Percentiles rank a stretch among this genome's conserved stretches.
Evolutionary conservation across 2,888 invertebrate species (phyloP).

Genomic region (Lysandra bellargus): DNA sequence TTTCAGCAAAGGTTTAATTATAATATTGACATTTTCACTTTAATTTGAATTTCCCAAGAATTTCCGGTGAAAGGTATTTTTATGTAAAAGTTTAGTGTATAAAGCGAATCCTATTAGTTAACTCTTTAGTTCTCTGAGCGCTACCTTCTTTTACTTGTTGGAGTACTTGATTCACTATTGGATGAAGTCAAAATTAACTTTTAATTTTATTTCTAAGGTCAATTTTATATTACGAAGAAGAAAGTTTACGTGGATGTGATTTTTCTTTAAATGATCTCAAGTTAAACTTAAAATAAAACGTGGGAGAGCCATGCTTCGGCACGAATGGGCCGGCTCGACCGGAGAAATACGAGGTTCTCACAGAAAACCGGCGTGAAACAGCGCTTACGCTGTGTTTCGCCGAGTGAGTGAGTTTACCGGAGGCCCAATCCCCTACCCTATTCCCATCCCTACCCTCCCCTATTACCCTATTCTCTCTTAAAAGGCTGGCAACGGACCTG

Average conservation of each 20-base stretch:
- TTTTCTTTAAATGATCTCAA: background rate
- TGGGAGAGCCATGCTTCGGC: too few species aligned
- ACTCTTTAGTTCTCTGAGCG: constrained; percentile 26
- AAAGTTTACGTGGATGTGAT: background rate
- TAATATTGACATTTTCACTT: constrained; percentile 25
- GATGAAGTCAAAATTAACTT: constrained; percentile 23
- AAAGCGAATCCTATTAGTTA: constrained; percentile 16
- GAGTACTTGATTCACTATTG: constrained; percentile 18
- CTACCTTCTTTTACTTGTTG: constrained; percentile 25
- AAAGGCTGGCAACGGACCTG: too few species aligned
- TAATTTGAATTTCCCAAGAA: constrained; percentile 1
- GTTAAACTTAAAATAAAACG: background rate
- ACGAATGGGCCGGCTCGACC: too few species aligned
- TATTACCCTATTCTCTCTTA: too few species aligned
- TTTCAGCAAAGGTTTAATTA: constrained; percentile 15
- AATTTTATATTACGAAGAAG: background rate
- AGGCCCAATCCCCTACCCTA: too few species aligned
- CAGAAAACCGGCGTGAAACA: too few species aligned
- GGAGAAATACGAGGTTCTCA: too few species aligned
- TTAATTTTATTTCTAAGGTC: constrained; percentile 21
- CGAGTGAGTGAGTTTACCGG: too few species aligned
- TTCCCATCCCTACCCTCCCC: too few species aligned
- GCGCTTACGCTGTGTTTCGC: too few species aligned
- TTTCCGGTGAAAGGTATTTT: constrained; percentile 18
- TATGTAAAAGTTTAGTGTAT: constrained; percentile 22